Evolutionary conservation across 2,888 invertebrate genomes (phyloP).

Genomic region (Drosophila diplacantha): DNA sequence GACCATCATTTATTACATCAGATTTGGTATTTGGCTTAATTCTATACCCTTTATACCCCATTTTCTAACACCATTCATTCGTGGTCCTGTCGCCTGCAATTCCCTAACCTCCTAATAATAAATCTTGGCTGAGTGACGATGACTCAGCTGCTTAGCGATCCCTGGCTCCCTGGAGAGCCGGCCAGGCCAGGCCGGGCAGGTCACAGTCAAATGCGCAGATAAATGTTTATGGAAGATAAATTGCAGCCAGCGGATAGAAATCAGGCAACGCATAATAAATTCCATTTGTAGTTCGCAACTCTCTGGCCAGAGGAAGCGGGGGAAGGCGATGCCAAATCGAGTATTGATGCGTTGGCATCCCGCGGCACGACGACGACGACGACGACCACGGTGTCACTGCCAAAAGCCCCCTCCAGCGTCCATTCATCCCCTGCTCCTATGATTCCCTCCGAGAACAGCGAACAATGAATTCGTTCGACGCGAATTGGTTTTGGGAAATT

Average conservation of each 20-base stretch:
- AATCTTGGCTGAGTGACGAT: conserved; percentile 32
- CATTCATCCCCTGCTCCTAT: neutral
- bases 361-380: conserved; percentile 30
- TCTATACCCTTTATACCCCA: neutral
- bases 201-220: conserved; percentile 47
- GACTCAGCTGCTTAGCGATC: conserved; percentile 35
- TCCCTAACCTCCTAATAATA: conserved; percentile 17
- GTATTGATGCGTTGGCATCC: conserved; percentile 67
- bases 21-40: neutral
- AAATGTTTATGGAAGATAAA: conserved; percentile 62
- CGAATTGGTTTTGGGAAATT: conserved; percentile 51
- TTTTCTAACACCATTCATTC: conserved; percentile 1
- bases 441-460: conserved; percentile 34
- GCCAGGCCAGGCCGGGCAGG: conserved; percentile 8
- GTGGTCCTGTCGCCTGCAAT: conserved; percentile 7
- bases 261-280: conserved; percentile 70
- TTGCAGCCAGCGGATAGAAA: conserved; percentile 62
- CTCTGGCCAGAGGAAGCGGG: neutral
- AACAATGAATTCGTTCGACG: conserved; percentile 60
- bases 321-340: conserved; percentile 53
- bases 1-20: neutral
- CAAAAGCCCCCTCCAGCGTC: conserved; percentile 27
- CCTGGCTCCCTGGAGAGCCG: conserved; percentile 14
- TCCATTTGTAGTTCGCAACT: conserved; percentile 64
- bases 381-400: conserved; percentile 34